Evolutionary conservation across 2,888 invertebrate genomes (phyloP).

Genomic region (Adelphocoris suturalis): DNA sequence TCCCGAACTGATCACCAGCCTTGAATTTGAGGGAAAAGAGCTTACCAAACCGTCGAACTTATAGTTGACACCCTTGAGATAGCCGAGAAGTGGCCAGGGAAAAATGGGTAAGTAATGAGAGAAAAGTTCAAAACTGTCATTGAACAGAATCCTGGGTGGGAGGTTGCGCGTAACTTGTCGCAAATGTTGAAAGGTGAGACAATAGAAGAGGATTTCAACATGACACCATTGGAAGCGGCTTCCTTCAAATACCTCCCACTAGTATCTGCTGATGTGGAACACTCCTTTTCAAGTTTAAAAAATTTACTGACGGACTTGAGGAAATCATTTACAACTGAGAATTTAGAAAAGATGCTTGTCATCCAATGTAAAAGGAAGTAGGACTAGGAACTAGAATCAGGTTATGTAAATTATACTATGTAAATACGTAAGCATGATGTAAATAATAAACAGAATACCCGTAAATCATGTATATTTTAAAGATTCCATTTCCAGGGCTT

Average conservation of each 20-base stretch:
- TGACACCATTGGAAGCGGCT: background rate
- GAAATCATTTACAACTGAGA: too few species aligned
- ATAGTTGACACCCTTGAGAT: background rate
- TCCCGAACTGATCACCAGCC: constrained; percentile 32
- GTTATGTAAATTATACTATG: constrained; percentile 30
- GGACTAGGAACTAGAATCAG: background rate
- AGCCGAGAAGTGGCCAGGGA: constrained; percentile 3
- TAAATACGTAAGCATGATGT: constrained; percentile 5
- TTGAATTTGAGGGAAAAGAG: constrained; percentile 47
- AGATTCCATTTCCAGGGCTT: constrained; percentile 40
- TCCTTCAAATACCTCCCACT: constrained; percentile 49
- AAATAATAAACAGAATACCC: constrained; percentile 45
- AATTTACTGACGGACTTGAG: constrained; percentile 29
- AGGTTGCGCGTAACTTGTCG: background rate
- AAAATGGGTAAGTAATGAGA: constrained; percentile 38
- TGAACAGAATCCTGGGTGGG: constrained; percentile 53
- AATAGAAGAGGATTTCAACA: constrained; percentile 42
- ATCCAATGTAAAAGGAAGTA: constrained; percentile 3
- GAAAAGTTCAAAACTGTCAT: constrained; percentile 42
- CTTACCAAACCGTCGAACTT: constrained; percentile 41
- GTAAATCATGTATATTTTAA: constrained; percentile 47
- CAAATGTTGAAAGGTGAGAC: constrained; percentile 55
- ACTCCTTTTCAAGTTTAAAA: constrained; percentile 45
- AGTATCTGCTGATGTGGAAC: constrained; percentile 50
- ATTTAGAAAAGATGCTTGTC: too few species aligned